Percentiles rank a stretch among this genome's conserved stretches.
phyloP scores from a whole-genome alignment of 1,140 invertebrate genomes.

The Lasaia peninsularis region DNA sequence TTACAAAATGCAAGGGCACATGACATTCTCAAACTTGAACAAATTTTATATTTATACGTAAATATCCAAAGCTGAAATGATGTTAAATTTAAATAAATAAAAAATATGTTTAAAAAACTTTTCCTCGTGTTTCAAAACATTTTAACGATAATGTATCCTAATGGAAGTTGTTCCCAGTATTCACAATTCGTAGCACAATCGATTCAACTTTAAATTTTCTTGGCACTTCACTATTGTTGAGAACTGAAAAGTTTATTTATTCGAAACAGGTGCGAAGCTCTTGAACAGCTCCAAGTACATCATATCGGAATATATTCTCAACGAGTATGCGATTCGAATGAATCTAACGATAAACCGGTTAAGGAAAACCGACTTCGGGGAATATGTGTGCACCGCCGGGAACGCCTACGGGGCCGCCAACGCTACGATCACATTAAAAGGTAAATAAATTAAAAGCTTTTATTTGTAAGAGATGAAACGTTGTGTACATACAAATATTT shows the following conservation, averaged over 20 bases:
- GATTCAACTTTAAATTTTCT: constrained; percentile 10
- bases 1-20: too few relatives aligned
- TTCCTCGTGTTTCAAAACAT: not conserved
- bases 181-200: constrained; percentile 2
- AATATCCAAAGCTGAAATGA: too few relatives aligned
- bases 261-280: constrained; percentile 74
- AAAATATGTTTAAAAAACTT: not conserved
- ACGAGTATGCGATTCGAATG: constrained; percentile 87
- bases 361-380: constrained; percentile 86
- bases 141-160: not conserved
- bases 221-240: constrained; percentile 1
- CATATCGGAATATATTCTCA: constrained; percentile 82
- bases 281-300: constrained; percentile 84
- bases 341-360: constrained; percentile 87
- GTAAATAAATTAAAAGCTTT: constrained; percentile 30
- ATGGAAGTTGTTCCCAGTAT: not conserved
- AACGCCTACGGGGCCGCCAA: constrained; percentile 88
- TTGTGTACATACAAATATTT: too few relatives aligned
- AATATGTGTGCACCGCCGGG: constrained; percentile 85
- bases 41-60: too few relatives aligned
- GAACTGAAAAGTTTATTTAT: constrained; percentile 12
- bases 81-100: not conserved
- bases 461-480: not conserved
- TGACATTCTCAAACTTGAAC: too few relatives aligned
- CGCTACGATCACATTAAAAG: constrained; percentile 81